phyloP scores from a whole-genome alignment of 2,888 invertebrate species.

The Amphipoea lucens region DNA sequence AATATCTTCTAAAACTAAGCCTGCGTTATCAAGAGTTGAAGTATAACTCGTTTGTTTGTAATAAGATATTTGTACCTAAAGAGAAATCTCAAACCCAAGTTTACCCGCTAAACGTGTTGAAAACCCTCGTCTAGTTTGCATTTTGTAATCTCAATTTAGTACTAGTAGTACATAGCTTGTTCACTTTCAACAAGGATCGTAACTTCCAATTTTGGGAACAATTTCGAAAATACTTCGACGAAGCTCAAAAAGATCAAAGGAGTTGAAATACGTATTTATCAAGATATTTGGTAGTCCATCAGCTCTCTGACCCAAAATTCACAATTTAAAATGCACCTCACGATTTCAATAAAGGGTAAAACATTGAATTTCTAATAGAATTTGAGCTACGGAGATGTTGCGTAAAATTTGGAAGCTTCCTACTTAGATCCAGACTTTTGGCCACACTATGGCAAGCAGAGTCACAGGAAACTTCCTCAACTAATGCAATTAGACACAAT shows the following conservation, averaged over 20 bases:
- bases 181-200: conserved; percentile 18
- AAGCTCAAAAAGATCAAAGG: conserved; percentile 34
- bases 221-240: conserved; percentile 12
- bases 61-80: conserved; percentile 15
- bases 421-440: conserved; percentile 29
- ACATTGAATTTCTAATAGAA: conserved; percentile 58
- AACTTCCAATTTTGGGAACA: conserved; percentile 18
- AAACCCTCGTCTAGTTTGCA: conserved; percentile 43
- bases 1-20: background rate
- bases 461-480: conserved; percentile 62
- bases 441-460: conserved; percentile 41
- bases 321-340: conserved; percentile 43
- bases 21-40: background rate
- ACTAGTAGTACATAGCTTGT: conserved; percentile 15
- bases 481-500: conserved; percentile 71
- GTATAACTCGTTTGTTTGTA: conserved; percentile 9
- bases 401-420: conserved; percentile 43
- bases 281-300: conserved; percentile 49
- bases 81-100: conserved; percentile 2
- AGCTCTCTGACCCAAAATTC: conserved; percentile 48
- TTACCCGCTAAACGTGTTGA: conserved; percentile 34
- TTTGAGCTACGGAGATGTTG: conserved; percentile 35
- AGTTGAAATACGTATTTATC: conserved; percentile 27
- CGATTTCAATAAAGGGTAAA: conserved; percentile 59
- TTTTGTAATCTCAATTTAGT: conserved; percentile 46